Evolutionary conservation across 2,888 invertebrate species (phyloP), one percentile per base, ranked within the genome.

Genomic region (Nesidiocoris tenuis): DNA sequence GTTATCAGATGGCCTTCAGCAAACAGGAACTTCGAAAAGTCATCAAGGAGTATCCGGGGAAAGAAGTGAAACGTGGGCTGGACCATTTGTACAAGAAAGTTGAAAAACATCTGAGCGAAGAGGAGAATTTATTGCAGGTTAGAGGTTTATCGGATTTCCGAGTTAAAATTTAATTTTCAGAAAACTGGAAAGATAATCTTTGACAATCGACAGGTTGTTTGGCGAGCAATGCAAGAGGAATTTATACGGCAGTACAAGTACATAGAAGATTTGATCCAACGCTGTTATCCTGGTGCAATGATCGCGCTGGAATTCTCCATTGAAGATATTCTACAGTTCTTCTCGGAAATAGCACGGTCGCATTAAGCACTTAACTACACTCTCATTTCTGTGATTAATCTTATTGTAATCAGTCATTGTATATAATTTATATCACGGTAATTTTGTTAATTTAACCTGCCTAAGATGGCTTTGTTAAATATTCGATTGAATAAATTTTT

Each of bases 201-300:
- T n/a, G n/a, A n/a, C n/a, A n/a, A n/a, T 82, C 82, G 82, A 5
- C 85, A 94, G 90, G 98, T 99, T 68, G 98, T 99, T 76, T 99
- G 99, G 99, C 90, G 96, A 83, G 95, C 96, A 81, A 98, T 99
- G 98, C 98, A 98, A 87, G 96, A 98, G 84, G 98, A 98, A 87
- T 98, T 99, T 85, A 93, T 99, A 81, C 91, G 93, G 81, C 98
- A 98, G 84, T 96, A 98, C 85, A 95, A 94, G 84, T 90, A 92
- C 81, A 90, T 98, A 81, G 95, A 97, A 85, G 93, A 93, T 81
- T 88, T 96, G 80, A 95, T 98, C 82, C 93, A 93, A 82, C 90
- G 95, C 80, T 98, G 98, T 85, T 98, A 98, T 87, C 96, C 97
- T 16, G 97, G 95, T 79, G 93, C 97, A 63, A 95, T 94, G 86